Conservation (phyloP, 2,113 vertebrate species). For the Bostrychus sinensis region DNA sequence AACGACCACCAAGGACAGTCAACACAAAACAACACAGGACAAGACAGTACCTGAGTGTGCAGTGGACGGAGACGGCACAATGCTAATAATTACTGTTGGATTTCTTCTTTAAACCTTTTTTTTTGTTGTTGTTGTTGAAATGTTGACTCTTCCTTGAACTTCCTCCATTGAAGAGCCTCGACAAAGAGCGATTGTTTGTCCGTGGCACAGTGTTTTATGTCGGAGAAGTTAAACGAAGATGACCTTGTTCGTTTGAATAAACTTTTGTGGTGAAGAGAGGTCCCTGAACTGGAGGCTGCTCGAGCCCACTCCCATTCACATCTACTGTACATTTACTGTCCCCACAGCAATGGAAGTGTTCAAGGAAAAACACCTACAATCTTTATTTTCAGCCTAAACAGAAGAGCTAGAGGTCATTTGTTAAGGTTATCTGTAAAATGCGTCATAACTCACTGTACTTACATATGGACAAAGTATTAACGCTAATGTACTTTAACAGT, state of each 20-base stretch:
- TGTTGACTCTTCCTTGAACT: conserved; percentile 17
- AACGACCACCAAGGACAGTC: not conserved
- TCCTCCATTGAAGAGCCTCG: conserved; percentile 5
- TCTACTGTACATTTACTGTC: not conserved
- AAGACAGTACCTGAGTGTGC: not conserved
- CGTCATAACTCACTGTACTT: not conserved
- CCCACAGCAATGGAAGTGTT: not conserved
- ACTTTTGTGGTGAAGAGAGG: not conserved
- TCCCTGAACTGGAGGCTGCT: not conserved
- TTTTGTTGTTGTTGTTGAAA: conserved; percentile 15
- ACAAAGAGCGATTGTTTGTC: conserved; percentile 10
- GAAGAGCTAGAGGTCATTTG: not conserved
- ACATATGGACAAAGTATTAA: not conserved
- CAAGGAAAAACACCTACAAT: not conserved
- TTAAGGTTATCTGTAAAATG: not conserved
- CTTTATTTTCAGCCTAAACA: not conserved
- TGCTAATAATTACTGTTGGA: not conserved
- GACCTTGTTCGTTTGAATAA: not conserved
- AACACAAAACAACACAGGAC: not conserved
- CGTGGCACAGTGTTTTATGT: not conserved
- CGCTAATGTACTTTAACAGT: no score
- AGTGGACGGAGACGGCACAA: not conserved
- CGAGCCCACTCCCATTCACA: not conserved
- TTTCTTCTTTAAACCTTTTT: conserved; percentile 9
- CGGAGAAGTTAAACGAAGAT: not conserved